Evolutionary conservation across 2,797 vertebrate genomes (phyloP), one percentile per base, ranked within the genome.

Genomic region (Threskiornis aethiopicus): DNA sequence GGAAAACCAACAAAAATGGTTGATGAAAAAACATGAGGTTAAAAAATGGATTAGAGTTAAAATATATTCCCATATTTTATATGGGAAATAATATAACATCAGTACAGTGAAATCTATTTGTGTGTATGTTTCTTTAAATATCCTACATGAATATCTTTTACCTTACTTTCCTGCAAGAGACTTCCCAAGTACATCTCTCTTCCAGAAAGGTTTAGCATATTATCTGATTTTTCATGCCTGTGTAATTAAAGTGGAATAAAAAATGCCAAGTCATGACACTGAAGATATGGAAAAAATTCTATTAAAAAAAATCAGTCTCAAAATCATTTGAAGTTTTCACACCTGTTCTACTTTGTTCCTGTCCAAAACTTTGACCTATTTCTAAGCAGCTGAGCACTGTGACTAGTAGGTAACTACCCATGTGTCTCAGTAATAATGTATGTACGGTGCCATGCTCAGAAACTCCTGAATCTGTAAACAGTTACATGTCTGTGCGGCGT

Each of bases 251-350:
- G 21, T 61, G 31, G 55, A 86, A 86, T 84, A 54, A 94, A 89
- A 94, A 89, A 81, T 86, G 47, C 31, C 15, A 77, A 91, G 12
- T 85, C 57, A 61, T 57, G 47, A 73, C 66, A 70, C n/a, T 87
- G 73, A 64, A 71, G 24, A 49, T 79, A 47, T 4, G 6, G 6
- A 18, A 81, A 28, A 91, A 81, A 62, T 70, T 2, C 26, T 21
- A 92, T 84, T 93, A 1, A 79, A 69, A 72, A 72, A 54, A 2
- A 83, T 69, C 37, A 47, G 26, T 75, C 52, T 85, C 52, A 57
- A 81, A 87, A 80, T 66, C n/a, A 61, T 72, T 94, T 81, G 10
- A 96, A 79, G 26, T 72, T 93, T 91, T 94, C 90, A 91, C 57
- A 84, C 14, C 14, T 70, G 6, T 93, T 94, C 46, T 83, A 25